Conservation (phyloP, 2,797 vertebrate species). For the Hypotaenidia philippensis region DNA sequence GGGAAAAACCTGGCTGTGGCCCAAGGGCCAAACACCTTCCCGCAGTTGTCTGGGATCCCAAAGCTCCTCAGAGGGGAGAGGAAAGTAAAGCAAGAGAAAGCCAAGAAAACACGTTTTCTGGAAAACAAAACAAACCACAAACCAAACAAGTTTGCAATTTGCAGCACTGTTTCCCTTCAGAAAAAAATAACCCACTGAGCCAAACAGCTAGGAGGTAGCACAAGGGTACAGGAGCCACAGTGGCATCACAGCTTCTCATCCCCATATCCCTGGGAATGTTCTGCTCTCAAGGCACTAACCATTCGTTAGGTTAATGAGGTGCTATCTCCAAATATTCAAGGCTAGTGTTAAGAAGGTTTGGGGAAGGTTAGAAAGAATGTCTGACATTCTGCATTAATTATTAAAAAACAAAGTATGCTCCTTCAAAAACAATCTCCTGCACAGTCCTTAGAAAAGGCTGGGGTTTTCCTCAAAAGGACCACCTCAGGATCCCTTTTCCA, state of each 20-base stretch:
- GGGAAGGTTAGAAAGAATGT: not conserved
- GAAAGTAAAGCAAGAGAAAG: not conserved
- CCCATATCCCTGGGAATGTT: not conserved
- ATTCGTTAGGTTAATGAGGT: rapidly evolving
- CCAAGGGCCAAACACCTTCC: not conserved
- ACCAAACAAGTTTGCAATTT: not conserved
- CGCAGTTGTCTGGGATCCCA: not conserved
- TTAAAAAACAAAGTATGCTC: not conserved
- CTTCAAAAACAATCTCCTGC: not conserved
- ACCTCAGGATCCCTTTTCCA: not conserved
- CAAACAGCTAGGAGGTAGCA: not conserved
- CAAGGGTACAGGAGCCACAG: not conserved
- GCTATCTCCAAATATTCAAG: not conserved
- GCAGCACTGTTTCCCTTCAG: not conserved
- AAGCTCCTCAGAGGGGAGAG: not conserved
- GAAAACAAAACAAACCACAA: not conserved
- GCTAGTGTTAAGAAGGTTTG: rapidly evolving
- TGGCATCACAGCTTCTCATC: not conserved
- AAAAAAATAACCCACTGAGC: not conserved
- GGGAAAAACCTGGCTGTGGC: not conserved
- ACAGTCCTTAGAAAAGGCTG: not conserved
- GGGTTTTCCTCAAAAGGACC: not conserved
- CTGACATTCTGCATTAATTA: not conserved
- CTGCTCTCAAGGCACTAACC: not conserved
- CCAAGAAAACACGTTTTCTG: not conserved